Evolutionary conservation across 2,113 vertebrate species (phyloP), one percentile per base, ranked within the genome.

Genomic region (Erythrocercus mccallii): DNA sequence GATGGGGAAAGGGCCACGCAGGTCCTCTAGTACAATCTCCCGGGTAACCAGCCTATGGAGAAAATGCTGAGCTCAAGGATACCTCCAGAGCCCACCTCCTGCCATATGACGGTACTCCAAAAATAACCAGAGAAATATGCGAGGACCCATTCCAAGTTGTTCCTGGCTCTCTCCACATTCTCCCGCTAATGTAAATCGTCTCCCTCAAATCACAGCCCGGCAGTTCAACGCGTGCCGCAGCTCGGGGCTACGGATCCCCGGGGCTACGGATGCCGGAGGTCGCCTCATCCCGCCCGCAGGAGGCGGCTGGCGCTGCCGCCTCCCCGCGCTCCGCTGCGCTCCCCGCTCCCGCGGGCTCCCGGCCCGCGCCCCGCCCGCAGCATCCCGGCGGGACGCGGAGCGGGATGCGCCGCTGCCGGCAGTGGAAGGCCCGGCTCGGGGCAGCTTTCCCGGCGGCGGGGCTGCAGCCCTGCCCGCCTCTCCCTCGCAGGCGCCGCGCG

Each of bases 91-190:
- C 93, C 88, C 88, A 94, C 92, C 93, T 95, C 94, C 86, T 93
- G 88, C 94, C 94, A 92, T 93, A 90, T 95, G 94, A 97, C 62
- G 61, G 85, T 44, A 68, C 85, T 97, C 88, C 96, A 93, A 95
- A 96, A 97, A 95, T 94, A 97, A 91, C 88, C 91, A 38, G 85
- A 95, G 88, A 94, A 96, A 95, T 91, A 95, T 92, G 91, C 88
- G 58, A 58, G 94, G 70, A 95, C 62, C 61, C 70, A 64, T 79
- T 95, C 96, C 96, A 97, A 97, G 95, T 95, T 92, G 85, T 89
- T 96, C 64, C 91, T 83, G 93, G 80, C 87, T 93, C 83, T 25
- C 89, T 80, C 18, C 68, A 44, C 84, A 33, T 86, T 88, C 80
- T 40, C 81, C 45, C 60, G 81, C 76, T 47, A 92, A 91, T 87